Percentiles rank a stretch among this genome's conserved stretches.
These are phyloP conservation scores for Trypoxylon attenuatum DNA, from an alignment of 2,888 invertebrate species.

Conservation along the genomic window DNA sequence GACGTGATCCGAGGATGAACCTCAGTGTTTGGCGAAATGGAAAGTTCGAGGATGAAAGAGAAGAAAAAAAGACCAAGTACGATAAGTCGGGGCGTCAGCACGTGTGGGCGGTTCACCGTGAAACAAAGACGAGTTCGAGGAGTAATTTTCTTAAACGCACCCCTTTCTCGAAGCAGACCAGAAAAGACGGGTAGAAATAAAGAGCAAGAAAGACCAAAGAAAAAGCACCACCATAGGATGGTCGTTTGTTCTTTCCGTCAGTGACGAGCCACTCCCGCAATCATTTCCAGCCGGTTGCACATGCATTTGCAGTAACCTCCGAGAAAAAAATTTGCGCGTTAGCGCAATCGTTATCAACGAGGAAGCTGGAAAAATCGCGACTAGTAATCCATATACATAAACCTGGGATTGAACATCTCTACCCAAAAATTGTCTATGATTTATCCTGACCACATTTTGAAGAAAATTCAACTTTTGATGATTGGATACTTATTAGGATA, in stretches of 20 bases:
- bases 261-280: slow-evolving; percentile 22
- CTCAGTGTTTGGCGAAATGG: not conserved
- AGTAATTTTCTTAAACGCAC: not conserved
- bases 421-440: no score
- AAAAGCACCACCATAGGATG: no score
- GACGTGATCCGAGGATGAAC: not conserved
- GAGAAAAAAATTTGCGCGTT: slow-evolving; percentile 31
- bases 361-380: no score
- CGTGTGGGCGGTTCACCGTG: not conserved
- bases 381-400: no score
- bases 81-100: not conserved
- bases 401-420: no score
- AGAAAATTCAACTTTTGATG: no score
- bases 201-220: no score
- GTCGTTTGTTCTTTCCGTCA: slow-evolving; percentile 3
- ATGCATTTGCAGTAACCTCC: slow-evolving; percentile 20
- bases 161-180: not conserved
- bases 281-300: slow-evolving; percentile 45
- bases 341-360: slow-evolving; percentile 40
- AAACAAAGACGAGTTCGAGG: not conserved
- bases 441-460: no score
- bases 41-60: no score
- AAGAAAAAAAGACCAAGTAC: not conserved
- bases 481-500: no score
- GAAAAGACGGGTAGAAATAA: not conserved